Base-by-base conservation (phyloP, 2,888 invertebrate genomes). In the Eudemis profundana region DNA sequence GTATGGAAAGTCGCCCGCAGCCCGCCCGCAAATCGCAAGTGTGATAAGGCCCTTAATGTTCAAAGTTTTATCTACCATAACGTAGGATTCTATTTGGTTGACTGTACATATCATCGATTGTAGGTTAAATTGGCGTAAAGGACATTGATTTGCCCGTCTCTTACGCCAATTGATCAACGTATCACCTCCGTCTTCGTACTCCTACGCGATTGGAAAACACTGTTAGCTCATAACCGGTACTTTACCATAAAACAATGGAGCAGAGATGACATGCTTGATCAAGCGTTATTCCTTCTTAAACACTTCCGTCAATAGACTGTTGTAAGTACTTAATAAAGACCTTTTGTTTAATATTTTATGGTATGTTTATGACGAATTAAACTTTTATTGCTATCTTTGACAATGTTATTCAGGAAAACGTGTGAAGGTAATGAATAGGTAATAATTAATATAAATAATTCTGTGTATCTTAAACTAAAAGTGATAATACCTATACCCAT, bases 201-300 rank as follows among this genome's bases (percentile, higher is more conserved):
- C 56, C 56, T 56, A 56, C 56, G 56, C 56, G n/a, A 29, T 40
- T 53, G 40, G 44, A 42, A 40, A 50, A 57, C 21, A 33, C 56
- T 23, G 56, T 40, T 49, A 56, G 40, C 40, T 57, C 33, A 57
- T 63, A 63, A 63, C 63, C 47, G 63, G 40, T 57, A 42, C 42
- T 50, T 33, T 57, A 63, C 36, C 44, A 42, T 38, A 47, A 50
- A 51, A 64, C 64, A 64, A 64, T 64, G 50, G 57, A 23, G 19
- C 44, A 4, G 15, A 64, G 64, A 74, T 72, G 73, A 71, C 73
- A 73, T 67, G 76, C 75, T 72, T 68, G 63, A 67, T 73, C 69
- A 71, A 69, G 69, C 72, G 72, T 51, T 69, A 63, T 69, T 71
- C 68, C 70, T 53, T 54, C 29, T 59, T 27, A 36, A 36, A 68